phyloP scores from a whole-genome alignment of 2,888 invertebrate species.

The Physocephala rufipes region DNA sequence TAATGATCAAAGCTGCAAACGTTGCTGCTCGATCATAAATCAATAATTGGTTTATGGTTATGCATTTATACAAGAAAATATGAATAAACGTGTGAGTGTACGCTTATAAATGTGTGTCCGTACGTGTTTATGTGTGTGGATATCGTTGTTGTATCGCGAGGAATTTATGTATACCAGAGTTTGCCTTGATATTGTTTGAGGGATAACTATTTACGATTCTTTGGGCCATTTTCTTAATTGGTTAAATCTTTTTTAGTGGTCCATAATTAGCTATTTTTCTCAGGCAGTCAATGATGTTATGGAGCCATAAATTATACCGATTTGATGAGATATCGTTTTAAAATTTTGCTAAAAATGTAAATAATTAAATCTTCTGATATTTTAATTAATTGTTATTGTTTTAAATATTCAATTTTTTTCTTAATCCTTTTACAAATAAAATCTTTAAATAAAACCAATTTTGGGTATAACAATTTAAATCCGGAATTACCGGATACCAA shows the following conservation, averaged over 20 bases:
- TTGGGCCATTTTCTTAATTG: slow-evolving; percentile 16
- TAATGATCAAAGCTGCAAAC: slow-evolving; percentile 24
- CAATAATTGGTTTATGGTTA: slow-evolving; percentile 52
- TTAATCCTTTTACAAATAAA: too few relatives aligned
- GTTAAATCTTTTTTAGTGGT: slow-evolving; percentile 19
- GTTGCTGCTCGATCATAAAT: slow-evolving; percentile 45
- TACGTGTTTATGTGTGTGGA: slow-evolving; percentile 29
- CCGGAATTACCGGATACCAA: too few relatives aligned
- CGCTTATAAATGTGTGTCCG: slow-evolving; percentile 16
- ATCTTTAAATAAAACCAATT: too few relatives aligned
- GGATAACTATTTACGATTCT: slow-evolving; percentile 5
- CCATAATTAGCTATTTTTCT: slow-evolving; percentile 34
- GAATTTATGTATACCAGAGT: too few relatives aligned
- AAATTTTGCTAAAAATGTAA: not conserved
- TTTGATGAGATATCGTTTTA: slow-evolving; percentile 13
- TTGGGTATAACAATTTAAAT: too few relatives aligned
- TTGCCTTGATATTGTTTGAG: not conserved
- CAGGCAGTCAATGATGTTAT: slow-evolving; percentile 19
- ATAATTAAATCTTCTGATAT: slow-evolving; percentile 9
- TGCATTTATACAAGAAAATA: not conserved
- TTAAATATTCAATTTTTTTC: too few relatives aligned
- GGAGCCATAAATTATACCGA: slow-evolving; percentile 33
- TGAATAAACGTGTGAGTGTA: slow-evolving; percentile 19
- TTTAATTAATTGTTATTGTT: too few relatives aligned
- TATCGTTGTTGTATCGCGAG: slow-evolving; percentile 4